These are phyloP conservation scores for Sorex maritimensis DNA, from an alignment of 2,797 vertebrate genomes.

Conservation along the genomic window DNA sequence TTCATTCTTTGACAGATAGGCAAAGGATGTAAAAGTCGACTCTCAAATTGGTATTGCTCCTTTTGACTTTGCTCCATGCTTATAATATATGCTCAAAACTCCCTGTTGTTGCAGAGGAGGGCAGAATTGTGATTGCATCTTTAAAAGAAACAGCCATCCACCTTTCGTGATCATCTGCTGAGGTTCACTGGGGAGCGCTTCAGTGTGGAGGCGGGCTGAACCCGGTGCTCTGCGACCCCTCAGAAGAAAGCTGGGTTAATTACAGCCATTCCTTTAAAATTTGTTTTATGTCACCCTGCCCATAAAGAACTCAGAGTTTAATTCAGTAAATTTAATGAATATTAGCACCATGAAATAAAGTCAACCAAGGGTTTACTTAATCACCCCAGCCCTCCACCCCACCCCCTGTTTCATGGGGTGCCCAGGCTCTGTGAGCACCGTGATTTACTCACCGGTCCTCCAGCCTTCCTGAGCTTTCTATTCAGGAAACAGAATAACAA, in stretches of 20 bases:
- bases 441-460: slow-evolving; percentile 28
- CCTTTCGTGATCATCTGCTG: slow-evolving; percentile 15
- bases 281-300: slow-evolving; percentile 23
- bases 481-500: not conserved
- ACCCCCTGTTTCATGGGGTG: not conserved
- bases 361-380: slow-evolving; percentile 46
- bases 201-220: not conserved
- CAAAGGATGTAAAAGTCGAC: slow-evolving; percentile 12
- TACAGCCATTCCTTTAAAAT: slow-evolving; percentile 9
- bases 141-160: not conserved
- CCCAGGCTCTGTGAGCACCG: slow-evolving; percentile 54
- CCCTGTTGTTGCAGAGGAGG: not conserved
- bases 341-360: slow-evolving; percentile 77
- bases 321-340: slow-evolving; percentile 72
- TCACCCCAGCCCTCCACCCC: not conserved
- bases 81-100: not conserved
- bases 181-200: not conserved
- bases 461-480: slow-evolving; percentile 12
- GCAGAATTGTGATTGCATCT: not conserved
- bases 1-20: slow-evolving; percentile 46
- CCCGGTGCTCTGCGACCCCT: not conserved
- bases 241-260: slow-evolving; percentile 18
- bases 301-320: slow-evolving; percentile 43
- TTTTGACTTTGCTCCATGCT: slow-evolving; percentile 42
- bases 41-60: slow-evolving; percentile 16